phyloP scores from a whole-genome alignment of 2,113 vertebrate species.

The Scytalopus superciliaris region DNA sequence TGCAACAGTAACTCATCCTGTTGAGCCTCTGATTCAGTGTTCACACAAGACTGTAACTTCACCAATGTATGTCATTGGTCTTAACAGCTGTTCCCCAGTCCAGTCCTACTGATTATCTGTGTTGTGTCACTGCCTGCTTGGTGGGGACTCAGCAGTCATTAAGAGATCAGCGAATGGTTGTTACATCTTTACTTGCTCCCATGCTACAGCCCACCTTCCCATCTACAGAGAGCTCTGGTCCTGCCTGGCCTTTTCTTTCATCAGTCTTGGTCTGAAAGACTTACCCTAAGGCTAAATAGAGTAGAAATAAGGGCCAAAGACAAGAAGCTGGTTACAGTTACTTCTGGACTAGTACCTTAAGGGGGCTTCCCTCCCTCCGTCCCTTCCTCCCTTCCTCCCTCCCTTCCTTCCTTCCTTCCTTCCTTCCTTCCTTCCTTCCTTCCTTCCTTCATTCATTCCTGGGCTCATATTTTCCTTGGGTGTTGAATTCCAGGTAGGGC shows the following conservation, averaged over 20 bases:
- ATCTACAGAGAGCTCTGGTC: neutral
- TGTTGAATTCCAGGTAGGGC: neutral
- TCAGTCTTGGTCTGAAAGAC: neutral
- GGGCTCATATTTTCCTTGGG: neutral
- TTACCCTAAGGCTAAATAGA: no score
- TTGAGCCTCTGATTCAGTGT: neutral
- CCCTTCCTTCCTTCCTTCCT: neutral
- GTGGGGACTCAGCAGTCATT: neutral
- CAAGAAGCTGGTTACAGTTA: neutral
- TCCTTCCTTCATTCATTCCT: no score
- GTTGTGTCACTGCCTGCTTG: neutral
- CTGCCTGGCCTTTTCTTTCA: neutral
- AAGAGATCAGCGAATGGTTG: neutral
- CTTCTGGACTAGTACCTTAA: neutral
- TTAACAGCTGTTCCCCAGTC: neutral
- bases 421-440: no score
- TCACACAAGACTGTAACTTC: neutral
- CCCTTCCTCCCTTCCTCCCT: neutral
- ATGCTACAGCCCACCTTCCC: neutral
- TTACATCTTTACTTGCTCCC: neutral
- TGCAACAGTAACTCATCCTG: neutral
- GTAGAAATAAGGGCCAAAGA: neutral
- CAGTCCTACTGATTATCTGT: neutral
- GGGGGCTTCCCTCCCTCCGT: neutral
- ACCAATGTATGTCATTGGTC: rapidly evolving